phyloP scores from a whole-genome alignment of 2,113 vertebrate species.

The Chaetorhynchus papuensis region DNA sequence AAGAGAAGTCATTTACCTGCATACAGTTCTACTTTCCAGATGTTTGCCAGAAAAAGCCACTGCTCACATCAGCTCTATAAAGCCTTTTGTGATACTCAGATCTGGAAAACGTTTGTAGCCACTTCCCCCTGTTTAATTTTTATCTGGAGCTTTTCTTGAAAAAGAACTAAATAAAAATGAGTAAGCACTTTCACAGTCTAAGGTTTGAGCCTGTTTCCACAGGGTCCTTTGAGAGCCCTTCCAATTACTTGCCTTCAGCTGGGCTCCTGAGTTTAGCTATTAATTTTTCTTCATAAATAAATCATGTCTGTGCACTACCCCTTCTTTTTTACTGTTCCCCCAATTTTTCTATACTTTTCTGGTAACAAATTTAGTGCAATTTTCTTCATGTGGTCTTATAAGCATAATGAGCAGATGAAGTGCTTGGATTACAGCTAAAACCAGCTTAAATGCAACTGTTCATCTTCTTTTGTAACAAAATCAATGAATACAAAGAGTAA shows the following conservation, averaged over 20 bases:
- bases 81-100: background rate
- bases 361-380: background rate
- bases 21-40: background rate
- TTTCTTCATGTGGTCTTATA: background rate
- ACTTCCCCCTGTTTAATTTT: background rate
- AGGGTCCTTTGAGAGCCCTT: background rate
- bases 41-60: background rate
- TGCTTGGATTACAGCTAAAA: background rate
- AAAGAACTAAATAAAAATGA: conserved; percentile 15
- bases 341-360: background rate
- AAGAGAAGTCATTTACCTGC: background rate
- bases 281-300: conserved; percentile 26
- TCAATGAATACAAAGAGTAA: background rate
- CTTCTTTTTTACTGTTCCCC: background rate
- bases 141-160: conserved; percentile 3
- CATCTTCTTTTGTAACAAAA: background rate
- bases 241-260: conserved; percentile 23
- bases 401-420: background rate
- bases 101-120: background rate
- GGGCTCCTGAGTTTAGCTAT: background rate
- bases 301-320: background rate
- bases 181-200: background rate
- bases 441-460: background rate
- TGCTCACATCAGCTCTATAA: background rate
- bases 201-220: background rate